Base-by-base conservation (phyloP, 1,140 invertebrate genomes). In the Trichonephila clavata region DNA sequence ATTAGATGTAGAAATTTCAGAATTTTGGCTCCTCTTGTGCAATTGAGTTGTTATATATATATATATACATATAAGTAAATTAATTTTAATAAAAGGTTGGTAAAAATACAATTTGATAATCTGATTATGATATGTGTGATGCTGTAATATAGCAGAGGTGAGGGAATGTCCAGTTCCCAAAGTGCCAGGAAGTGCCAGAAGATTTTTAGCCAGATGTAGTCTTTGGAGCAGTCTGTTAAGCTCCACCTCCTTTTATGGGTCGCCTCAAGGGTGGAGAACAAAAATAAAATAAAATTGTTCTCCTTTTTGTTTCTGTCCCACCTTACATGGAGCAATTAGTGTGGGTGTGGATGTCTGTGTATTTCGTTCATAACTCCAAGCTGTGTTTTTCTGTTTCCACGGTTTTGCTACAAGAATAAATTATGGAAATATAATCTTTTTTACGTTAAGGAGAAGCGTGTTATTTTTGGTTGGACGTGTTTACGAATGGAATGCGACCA, bases 191-290 rank as follows among this genome's bases (percentile, higher is more conserved):
- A 68, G 86, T 71, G 50, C 27, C 84, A 20, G 21, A 86, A 86
- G 84, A 86, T 86, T 86, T 86, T 61, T 21, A 50, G 65, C 21
- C 8, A 68, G 65, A n/a, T 68, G 65, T 68, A 68, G n/a, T 27
- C 65, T 68, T 60, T 27, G 86, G 32, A 61, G 86, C 24, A 68
- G 60, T 63, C 61, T 87, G 59, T 13, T 57, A 71, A 43, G 32
- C 39, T 88, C 86, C 86, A 88, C 86, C 86, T 71, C 63, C 86
- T 71, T 88, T 88, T 88, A 68, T 88, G 86, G 86, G 86, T 88
- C 86, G 63, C n/a, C 63, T 24, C 24, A 57, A 88, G 86, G 86
- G 86, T 88, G 86, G 86, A 88, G 86, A 88, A 88, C 63, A 88
- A 88, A 86, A 88, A 88, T 20, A 88, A 88, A 88, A 86, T 24